A percentile compares a stretch with the other conserved stretches of the same genome.
Conservation (phyloP, 92 coral and sea anemone genomes). For the Zoanthus gigantus region DNA sequence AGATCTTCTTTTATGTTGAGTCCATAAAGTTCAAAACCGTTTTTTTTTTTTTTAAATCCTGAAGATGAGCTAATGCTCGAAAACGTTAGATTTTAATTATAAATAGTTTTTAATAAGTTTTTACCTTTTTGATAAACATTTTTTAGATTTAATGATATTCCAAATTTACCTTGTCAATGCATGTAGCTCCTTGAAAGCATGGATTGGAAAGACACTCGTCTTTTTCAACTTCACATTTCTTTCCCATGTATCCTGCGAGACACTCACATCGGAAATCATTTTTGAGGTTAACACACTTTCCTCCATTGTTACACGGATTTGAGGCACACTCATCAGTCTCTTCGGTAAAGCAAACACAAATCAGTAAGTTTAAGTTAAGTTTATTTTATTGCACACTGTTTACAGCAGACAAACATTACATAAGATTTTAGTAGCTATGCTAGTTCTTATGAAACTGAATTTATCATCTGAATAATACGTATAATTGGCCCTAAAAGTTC, state of each 20-base stretch:
- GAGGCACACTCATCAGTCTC: slow-evolving; percentile 92
- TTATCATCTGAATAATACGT: neutral
- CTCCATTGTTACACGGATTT: slow-evolving; percentile 94
- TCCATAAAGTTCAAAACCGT: too few species aligned
- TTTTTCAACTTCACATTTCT: slow-evolving; percentile 81
- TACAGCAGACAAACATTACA: too few species aligned
- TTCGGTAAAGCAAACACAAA: slow-evolving; percentile 17
- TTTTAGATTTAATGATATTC: too few species aligned
- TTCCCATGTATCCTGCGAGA: slow-evolving; percentile 83
- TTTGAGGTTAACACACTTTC: slow-evolving; percentile 76
- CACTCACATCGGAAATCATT: slow-evolving; percentile 86
- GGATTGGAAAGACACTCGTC: slow-evolving; percentile 96
- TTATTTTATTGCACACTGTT: too few species aligned
- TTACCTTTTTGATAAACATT: too few species aligned
- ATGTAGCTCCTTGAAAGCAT: slow-evolving; percentile 92
- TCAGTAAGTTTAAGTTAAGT: too few species aligned
- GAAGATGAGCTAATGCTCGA: too few species aligned
- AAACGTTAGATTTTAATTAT: too few species aligned
- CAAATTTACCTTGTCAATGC: slow-evolving; percentile 84
- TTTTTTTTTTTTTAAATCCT: too few species aligned
- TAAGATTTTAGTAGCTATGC: too few species aligned
- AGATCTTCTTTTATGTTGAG: too few species aligned
- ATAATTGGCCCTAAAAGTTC: neutral
- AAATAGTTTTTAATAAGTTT: too few species aligned
- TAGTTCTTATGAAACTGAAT: neutral